Percentiles rank a stretch among this genome's conserved stretches.
These are phyloP conservation scores for Autographa gamma DNA, from an alignment of 2,888 invertebrate genomes.

Conservation along the genomic window DNA sequence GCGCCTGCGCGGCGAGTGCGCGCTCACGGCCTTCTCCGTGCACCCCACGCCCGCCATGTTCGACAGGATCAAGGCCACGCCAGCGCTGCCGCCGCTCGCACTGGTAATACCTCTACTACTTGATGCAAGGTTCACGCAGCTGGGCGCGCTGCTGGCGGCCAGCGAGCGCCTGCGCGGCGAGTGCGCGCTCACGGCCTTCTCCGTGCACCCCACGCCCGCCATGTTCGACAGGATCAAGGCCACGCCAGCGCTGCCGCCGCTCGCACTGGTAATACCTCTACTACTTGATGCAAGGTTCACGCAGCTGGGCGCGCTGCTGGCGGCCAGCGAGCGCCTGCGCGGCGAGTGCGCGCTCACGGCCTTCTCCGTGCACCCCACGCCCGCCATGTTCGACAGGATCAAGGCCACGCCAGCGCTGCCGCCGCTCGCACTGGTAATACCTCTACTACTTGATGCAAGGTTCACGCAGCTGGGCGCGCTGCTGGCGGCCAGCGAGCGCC, in stretches of 20 bases:
- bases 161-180: conserved; percentile 91
- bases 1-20: conserved; percentile 91
- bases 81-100: conserved; percentile 34
- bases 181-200: conserved; percentile 93
- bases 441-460: too few species aligned
- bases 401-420: conserved; percentile 68
- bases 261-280: conserved; percentile 39
- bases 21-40: conserved; percentile 93
- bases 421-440: conserved; percentile 39
- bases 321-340: conserved; percentile 89
- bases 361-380: conserved; percentile 92
- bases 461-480: conserved; percentile 91
- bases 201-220: conserved; percentile 90
- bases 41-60: conserved; percentile 91
- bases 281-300: too few species aligned
- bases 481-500: conserved; percentile 89
- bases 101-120: too few species aligned
- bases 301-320: conserved; percentile 90
- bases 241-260: conserved; percentile 61
- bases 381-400: conserved; percentile 89
- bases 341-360: conserved; percentile 93
- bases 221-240: conserved; percentile 89
- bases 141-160: conserved; percentile 89
- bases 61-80: conserved; percentile 85
- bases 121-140: conserved; percentile 91